Evolutionary conservation across 1,140 invertebrate species (phyloP).

Genomic region (Steinernema khuongi): DNA sequence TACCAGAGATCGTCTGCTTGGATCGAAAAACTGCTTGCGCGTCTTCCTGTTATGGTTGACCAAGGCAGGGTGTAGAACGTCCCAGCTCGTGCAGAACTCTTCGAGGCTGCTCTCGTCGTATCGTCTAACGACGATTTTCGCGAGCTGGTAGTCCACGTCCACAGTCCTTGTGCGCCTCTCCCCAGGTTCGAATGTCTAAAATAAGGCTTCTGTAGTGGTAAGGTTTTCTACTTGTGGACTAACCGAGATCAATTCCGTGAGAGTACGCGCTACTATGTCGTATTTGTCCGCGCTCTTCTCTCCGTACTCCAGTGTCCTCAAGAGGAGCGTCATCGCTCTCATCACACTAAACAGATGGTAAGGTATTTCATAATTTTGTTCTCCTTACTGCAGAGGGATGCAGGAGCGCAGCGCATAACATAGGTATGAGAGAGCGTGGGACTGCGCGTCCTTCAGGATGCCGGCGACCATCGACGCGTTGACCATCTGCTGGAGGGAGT

Average conservation of each 20-base stretch:
- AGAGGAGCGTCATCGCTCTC: background rate
- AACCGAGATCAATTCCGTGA: background rate
- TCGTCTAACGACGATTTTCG: no score
- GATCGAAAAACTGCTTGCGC: background rate
- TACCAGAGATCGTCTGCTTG: background rate
- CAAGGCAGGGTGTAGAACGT: background rate
- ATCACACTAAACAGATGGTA: background rate
- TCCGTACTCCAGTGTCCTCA: slow-evolving; percentile 24
- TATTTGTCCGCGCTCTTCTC: background rate
- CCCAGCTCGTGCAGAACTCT: background rate
- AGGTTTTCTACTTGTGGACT: no score
- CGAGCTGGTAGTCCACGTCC: no score
- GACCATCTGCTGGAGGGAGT: background rate
- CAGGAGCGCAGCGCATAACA: background rate
- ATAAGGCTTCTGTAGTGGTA: no score
- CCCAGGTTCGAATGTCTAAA: no score
- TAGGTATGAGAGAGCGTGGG: background rate
- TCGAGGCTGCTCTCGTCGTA: background rate
- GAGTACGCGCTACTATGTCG: no score
- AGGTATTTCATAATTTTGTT: background rate
- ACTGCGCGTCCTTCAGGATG: background rate
- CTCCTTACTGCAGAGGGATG: background rate
- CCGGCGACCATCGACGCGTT: background rate
- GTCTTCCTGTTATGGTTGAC: background rate
- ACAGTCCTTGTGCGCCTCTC: no score